phyloP scores from a whole-genome alignment of 2,113 vertebrate genomes.

The Echinops telfairi region DNA sequence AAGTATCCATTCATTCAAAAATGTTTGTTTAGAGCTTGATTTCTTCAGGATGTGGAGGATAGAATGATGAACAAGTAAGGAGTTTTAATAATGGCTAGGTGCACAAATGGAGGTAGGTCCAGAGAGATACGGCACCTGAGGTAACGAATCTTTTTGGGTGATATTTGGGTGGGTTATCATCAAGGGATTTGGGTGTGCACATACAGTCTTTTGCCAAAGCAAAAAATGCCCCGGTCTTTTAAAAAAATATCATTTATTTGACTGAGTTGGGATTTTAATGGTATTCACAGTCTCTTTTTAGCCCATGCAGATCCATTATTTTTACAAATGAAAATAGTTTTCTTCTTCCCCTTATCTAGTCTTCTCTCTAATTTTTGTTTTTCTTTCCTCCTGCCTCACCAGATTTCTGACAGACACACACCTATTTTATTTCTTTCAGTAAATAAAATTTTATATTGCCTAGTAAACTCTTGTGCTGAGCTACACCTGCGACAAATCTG shows the following conservation, averaged over 20 bases:
- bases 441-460: conserved; percentile 90
- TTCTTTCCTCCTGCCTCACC: conserved; percentile 88
- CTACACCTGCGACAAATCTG: conserved; percentile 88
- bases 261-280: not conserved
- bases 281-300: not conserved
- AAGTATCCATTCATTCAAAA: not conserved
- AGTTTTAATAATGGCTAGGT: not conserved
- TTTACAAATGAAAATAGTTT: not conserved
- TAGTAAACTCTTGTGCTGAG: conserved; percentile 90
- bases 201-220: not conserved
- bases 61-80: not conserved
- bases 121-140: not conserved
- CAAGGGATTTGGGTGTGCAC: not conserved
- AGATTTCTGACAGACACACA: conserved; percentile 90
- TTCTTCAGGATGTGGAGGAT: not conserved
- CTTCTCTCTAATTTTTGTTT: not conserved
- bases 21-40: not conserved
- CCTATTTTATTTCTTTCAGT: conserved; percentile 90
- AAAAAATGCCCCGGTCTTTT: no score
- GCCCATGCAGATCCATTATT: not conserved
- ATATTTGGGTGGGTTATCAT: not conserved
- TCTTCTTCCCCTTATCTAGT: not conserved
- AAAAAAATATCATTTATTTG: not conserved
- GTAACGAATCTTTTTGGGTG: not conserved
- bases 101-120: not conserved